These are phyloP conservation scores for Drosophila colorata DNA, from an alignment of 2,888 invertebrate species.

Conservation along the genomic window DNA sequence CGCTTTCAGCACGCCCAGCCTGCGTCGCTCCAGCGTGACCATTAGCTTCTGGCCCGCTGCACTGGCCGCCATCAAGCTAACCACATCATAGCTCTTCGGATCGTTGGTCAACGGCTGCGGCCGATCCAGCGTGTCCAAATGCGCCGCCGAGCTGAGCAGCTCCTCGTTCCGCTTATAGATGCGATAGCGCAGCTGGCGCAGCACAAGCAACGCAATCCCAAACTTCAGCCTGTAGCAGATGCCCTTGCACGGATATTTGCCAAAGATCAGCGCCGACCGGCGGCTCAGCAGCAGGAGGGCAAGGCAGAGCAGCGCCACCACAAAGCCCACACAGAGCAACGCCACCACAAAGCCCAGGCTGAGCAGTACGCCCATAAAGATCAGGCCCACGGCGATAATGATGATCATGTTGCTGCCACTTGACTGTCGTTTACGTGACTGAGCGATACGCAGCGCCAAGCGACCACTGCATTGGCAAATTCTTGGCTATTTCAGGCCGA, in stretches of 20 bases:
- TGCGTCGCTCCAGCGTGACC: slow-evolving; percentile 89
- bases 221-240: slow-evolving; percentile 87
- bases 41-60: slow-evolving; percentile 88
- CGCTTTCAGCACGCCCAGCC: slow-evolving; percentile 89
- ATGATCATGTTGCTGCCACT: slow-evolving; percentile 59
- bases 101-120: slow-evolving; percentile 86
- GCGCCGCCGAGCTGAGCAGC: slow-evolving; percentile 58
- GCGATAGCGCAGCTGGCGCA: slow-evolving; percentile 84
- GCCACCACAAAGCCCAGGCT: slow-evolving; percentile 54
- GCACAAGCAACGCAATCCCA: slow-evolving; percentile 84
- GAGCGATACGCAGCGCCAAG: slow-evolving; percentile 1
- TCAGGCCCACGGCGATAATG: slow-evolving; percentile 52
- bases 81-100: slow-evolving; percentile 89
- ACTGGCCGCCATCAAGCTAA: slow-evolving; percentile 90
- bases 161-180: slow-evolving; percentile 81
- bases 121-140: slow-evolving; percentile 85
- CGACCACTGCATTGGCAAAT: slow-evolving; percentile 8
- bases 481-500: slow-evolving; percentile 5
- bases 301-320: slow-evolving; percentile 57
- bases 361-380: slow-evolving; percentile 54
- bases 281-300: slow-evolving; percentile 70
- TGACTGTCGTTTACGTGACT: slow-evolving; percentile 50
- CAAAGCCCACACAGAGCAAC: slow-evolving; percentile 53
- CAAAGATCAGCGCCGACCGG: slow-evolving; percentile 85
- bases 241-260: slow-evolving; percentile 87